phyloP scores from a whole-genome alignment of 1,140 invertebrate genomes.

The Acromyrmex charruanus region DNA sequence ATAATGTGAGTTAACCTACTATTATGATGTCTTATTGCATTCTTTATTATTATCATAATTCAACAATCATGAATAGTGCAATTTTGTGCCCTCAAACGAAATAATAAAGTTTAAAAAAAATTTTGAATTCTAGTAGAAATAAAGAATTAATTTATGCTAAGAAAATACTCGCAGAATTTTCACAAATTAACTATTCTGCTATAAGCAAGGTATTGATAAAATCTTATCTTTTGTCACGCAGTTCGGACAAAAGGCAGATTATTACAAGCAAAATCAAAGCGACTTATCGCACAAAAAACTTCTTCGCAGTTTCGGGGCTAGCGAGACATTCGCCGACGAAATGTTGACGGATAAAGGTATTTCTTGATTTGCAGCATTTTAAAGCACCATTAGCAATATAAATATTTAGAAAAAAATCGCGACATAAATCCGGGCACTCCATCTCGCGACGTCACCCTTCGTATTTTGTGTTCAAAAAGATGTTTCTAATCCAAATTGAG shows the following conservation, averaged over 20 bases:
- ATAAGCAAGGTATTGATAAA: neutral
- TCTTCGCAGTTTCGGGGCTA: constrained; percentile 90
- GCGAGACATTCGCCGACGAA: constrained; percentile 88
- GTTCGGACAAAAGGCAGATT: constrained; percentile 92
- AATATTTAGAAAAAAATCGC: constrained; percentile 16
- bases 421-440: constrained; percentile 23
- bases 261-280: constrained; percentile 90
- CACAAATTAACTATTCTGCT: neutral
- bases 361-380: constrained; percentile 49
- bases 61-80: neutral
- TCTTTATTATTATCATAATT: constrained; percentile 24
- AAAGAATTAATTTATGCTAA: constrained; percentile 5
- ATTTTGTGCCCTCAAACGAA: neutral
- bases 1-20: constrained; percentile 90
- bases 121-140: neutral
- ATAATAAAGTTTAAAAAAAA: neutral
- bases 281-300: constrained; percentile 91
- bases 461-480: constrained; percentile 11
- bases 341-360: constrained; percentile 93
- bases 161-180: neutral
- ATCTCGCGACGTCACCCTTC: constrained; percentile 2
- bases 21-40: neutral
- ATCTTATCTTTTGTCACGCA: constrained; percentile 82
- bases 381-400: constrained; percentile 39
- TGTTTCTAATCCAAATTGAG: neutral